phyloP scores from a whole-genome alignment of 1,140 invertebrate species.

The Popillia japonica region DNA sequence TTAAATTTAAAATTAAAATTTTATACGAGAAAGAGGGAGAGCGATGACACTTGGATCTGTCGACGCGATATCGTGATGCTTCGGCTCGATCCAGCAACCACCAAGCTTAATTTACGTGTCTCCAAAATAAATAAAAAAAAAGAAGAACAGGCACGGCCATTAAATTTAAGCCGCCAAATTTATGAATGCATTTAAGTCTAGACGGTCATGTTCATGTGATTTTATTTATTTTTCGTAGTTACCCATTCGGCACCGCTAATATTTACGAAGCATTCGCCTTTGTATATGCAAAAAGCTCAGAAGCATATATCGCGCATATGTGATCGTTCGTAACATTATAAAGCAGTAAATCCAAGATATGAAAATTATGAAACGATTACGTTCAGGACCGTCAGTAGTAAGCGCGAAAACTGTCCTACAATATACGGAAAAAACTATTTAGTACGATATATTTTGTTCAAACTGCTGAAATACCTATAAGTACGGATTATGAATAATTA shows the following conservation, averaged over 20 bases:
- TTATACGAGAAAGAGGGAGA: not conserved
- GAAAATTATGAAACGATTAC: too few species aligned
- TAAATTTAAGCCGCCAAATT: conserved; percentile 44
- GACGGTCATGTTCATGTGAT: conserved; percentile 42
- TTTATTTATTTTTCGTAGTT: conserved; percentile 44
- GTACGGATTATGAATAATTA: too few species aligned
- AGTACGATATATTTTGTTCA: too few species aligned
- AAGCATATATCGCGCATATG: not conserved
- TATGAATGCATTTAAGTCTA: conserved; percentile 45
- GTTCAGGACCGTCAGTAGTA: too few species aligned
- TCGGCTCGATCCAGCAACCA: not conserved
- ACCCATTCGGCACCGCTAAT: conserved; percentile 41
- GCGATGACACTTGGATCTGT: not conserved
- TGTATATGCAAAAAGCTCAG: not conserved
- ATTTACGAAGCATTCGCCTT: conserved; percentile 38
- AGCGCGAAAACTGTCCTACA: too few species aligned
- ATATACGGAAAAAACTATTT: too few species aligned
- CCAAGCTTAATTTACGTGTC: conserved; percentile 43
- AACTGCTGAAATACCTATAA: too few species aligned
- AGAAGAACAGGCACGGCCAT: conserved; percentile 17
- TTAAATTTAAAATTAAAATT: conserved; percentile 33
- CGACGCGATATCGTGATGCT: conserved; percentile 1
- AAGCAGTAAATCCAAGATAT: too few species aligned
- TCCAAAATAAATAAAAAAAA: conserved; percentile 42
- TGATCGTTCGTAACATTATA: not conserved